Percentiles rank a stretch among this genome's conserved stretches.
Conservation (phyloP, 64 coral and sea anemone species). For the Catalaphyllia jardinei region DNA sequence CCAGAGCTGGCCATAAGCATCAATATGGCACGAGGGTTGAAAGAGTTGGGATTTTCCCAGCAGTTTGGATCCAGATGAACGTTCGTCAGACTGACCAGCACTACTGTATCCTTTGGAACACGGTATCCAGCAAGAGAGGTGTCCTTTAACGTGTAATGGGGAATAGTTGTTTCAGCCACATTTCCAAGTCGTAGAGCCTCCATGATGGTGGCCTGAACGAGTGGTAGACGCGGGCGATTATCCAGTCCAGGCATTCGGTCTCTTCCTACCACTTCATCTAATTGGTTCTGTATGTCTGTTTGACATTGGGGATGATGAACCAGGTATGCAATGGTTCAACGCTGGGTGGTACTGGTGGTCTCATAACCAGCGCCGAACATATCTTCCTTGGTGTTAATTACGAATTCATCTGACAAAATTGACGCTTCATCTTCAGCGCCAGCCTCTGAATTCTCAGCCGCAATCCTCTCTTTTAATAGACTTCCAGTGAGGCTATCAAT, state of each 20-base stretch:
- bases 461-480: constrained; percentile 17
- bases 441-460: constrained; percentile 18
- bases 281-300: constrained; percentile 29
- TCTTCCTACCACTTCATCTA: constrained; percentile 51
- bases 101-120: constrained; percentile 61
- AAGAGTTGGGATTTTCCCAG: constrained; percentile 50
- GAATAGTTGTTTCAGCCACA: constrained; percentile 18
- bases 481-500: constrained; percentile 18
- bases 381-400: constrained; percentile 48
- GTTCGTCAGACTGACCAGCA: background rate
- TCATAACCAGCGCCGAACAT: constrained; percentile 75
- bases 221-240: constrained; percentile 15
- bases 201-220: constrained; percentile 49
- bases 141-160: constrained; percentile 60
- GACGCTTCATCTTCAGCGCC: constrained; percentile 22
- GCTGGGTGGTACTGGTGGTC: constrained; percentile 55
- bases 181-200: constrained; percentile 63
- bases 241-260: constrained; percentile 43
- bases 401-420: constrained; percentile 52
- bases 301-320: constrained; percentile 61
- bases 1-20: constrained; percentile 39
- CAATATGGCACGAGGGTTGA: constrained; percentile 57
- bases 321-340: constrained; percentile 65
- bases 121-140: constrained; percentile 49
- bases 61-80: constrained; percentile 43